These are phyloP conservation scores for Calephelis virginiensis DNA, from an alignment of 1,140 invertebrate genomes.

Conservation along the genomic window DNA sequence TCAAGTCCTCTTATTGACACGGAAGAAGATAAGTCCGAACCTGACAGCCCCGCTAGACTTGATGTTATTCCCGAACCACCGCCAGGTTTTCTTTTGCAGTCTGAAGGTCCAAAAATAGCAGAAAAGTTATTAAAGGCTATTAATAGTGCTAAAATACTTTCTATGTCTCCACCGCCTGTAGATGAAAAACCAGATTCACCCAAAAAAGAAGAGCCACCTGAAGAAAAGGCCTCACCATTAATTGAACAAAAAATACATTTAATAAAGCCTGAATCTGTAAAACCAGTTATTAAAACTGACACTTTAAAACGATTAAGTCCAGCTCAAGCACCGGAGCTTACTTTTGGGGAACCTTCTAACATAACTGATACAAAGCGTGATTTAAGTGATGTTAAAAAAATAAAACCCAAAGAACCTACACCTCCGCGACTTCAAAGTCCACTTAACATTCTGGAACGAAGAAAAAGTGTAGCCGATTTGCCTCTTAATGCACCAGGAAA, in stretches of 20 bases:
- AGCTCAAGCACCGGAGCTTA: conserved; percentile 45
- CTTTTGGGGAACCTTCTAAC: conserved; percentile 66
- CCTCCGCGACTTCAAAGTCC: conserved; percentile 59
- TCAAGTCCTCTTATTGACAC: conserved; percentile 78
- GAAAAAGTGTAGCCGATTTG: conserved; percentile 60
- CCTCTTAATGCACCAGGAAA: conserved; percentile 62
- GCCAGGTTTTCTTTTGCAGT: conserved; percentile 68
- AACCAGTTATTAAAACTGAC: conserved; percentile 49
- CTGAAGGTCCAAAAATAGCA: conserved; percentile 79
- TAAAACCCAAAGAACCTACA: conserved; percentile 54
- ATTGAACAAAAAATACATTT: conserved; percentile 39
- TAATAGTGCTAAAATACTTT: conserved; percentile 74
- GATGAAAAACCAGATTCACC: conserved; percentile 53
- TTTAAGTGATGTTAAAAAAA: conserved; percentile 53
- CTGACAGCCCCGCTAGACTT: conserved; percentile 73
- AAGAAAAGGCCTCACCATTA: conserved; percentile 50
- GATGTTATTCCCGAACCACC: conserved; percentile 74
- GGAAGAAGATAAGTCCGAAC: conserved; percentile 78
- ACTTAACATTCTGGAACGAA: conserved; percentile 58
- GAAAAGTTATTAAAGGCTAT: conserved; percentile 80
- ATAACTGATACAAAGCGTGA: conserved; percentile 57
- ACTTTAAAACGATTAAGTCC: conserved; percentile 47
- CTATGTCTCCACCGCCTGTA: conserved; percentile 64
- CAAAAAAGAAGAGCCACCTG: conserved; percentile 51
- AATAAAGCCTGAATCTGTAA: conserved; percentile 46